Percentiles rank a stretch among this genome's conserved stretches.
Evolutionary conservation across 2,888 invertebrate species (phyloP).

Genomic region (Oxycera nigricornis): DNA sequence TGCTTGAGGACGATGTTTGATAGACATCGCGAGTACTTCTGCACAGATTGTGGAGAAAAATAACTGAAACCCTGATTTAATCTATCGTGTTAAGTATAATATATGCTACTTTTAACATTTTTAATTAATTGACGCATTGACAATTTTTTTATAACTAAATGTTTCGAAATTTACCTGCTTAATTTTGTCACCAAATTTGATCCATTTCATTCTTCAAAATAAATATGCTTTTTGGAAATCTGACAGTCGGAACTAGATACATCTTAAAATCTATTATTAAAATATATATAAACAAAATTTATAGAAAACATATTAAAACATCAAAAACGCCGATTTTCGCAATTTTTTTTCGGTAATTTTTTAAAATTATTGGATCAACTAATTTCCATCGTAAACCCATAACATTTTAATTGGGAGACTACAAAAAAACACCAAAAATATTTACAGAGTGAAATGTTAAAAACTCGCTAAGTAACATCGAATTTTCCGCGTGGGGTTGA

Average conservation of each 20-base stretch:
- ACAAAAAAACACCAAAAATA: background rate
- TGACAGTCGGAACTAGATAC: background rate
- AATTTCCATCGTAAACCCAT: background rate
- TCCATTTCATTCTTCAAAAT: conserved; percentile 7
- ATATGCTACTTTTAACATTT: background rate
- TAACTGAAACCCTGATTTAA: too few species aligned
- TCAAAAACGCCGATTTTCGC: background rate
- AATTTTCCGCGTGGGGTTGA: background rate
- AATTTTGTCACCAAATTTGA: background rate
- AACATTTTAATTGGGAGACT: background rate
- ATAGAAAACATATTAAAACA: background rate
- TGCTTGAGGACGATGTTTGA: too few species aligned
- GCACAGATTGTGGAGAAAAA: background rate
- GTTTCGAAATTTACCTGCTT: background rate
- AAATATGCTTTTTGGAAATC: background rate
- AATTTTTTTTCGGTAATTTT: background rate
- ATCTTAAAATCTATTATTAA: background rate
- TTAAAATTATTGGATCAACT: background rate
- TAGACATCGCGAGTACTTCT: background rate
- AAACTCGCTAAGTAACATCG: background rate
- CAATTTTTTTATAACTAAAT: background rate
- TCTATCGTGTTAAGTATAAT: background rate
- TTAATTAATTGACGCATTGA: background rate
- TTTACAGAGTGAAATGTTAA: background rate
- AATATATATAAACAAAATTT: background rate